Evolutionary conservation across 2,113 vertebrate genomes (phyloP).

Genomic region (Dasyurus viverrinus): DNA sequence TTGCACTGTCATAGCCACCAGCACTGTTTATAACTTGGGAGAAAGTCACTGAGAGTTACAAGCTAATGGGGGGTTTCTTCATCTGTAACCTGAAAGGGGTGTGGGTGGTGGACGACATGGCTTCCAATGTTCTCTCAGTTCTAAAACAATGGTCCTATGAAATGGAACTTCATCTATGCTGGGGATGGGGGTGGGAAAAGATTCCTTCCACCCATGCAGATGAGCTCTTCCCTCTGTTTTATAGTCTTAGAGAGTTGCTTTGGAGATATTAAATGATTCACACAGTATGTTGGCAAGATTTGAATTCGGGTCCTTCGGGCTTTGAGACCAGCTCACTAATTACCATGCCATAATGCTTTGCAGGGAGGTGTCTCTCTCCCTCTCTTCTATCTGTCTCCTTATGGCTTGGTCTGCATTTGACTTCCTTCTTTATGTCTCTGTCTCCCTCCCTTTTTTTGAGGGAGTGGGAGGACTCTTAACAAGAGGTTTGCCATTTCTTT

Average conservation of each 20-base stretch:
- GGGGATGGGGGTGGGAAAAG: not conserved
- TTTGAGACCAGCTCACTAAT: not conserved
- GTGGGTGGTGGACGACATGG: not conserved
- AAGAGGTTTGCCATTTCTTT: not conserved
- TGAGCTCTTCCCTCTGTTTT: not conserved
- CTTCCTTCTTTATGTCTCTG: too few species aligned
- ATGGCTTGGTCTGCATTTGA: too few species aligned
- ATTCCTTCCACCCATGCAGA: not conserved
- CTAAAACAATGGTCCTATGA: not conserved
- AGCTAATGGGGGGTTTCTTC: not conserved
- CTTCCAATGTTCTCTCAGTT: not conserved
- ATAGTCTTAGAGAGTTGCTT: not conserved
- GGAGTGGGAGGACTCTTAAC: not conserved
- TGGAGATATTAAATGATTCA: not conserved
- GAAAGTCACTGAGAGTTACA: not conserved
- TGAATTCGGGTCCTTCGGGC: not conserved
- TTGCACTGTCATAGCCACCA: rapidly evolving
- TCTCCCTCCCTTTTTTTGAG: not conserved
- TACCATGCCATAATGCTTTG: not conserved
- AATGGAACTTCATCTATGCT: not conserved
- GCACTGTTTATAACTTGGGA: not conserved
- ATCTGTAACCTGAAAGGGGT: not conserved
- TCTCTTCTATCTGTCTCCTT: not conserved
- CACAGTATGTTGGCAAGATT: not conserved
- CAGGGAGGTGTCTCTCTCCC: not conserved